These are phyloP conservation scores for Apostichopus californicus DNA, from an alignment of 35 echinoderm and acorn worm species.

Conservation along the genomic window DNA sequence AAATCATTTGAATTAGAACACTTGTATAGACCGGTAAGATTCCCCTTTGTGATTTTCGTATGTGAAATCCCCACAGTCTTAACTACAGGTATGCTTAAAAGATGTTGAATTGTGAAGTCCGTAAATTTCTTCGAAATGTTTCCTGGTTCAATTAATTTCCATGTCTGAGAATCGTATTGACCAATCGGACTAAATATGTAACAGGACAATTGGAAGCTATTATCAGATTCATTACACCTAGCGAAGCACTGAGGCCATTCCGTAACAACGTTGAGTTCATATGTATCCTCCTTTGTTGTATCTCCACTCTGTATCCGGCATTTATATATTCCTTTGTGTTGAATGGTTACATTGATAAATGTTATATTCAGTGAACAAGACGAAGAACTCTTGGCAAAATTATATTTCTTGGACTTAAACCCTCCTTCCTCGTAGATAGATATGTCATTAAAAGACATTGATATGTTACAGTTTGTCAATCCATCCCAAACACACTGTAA, in stretches of 20 bases:
- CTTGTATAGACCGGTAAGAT: neutral
- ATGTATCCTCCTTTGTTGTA: neutral
- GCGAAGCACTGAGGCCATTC: neutral
- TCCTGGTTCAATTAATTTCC: neutral
- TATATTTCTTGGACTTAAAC: too few relatives aligned
- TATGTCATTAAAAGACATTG: neutral
- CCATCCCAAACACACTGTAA: too few relatives aligned
- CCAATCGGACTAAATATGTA: neutral
- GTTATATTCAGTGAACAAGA: neutral
- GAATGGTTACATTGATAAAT: neutral
- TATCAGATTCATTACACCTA: neutral
- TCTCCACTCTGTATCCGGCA: neutral
- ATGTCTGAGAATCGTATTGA: neutral
- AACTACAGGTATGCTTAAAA: neutral
- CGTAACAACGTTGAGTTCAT: neutral
- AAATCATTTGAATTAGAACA: neutral
- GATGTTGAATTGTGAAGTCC: neutral
- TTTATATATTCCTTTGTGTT: neutral
- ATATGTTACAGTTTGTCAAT: neutral
- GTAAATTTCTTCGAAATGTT: neutral
- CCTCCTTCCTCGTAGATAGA: neutral
- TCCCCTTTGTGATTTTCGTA: neutral
- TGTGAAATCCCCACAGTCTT: neutral
- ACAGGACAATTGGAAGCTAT: neutral
- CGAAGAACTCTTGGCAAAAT: rapidly evolving